Evolutionary conservation across 1,140 invertebrate species (phyloP), one percentile per base, ranked within the genome.

Genomic region (Papilio glaucus): DNA sequence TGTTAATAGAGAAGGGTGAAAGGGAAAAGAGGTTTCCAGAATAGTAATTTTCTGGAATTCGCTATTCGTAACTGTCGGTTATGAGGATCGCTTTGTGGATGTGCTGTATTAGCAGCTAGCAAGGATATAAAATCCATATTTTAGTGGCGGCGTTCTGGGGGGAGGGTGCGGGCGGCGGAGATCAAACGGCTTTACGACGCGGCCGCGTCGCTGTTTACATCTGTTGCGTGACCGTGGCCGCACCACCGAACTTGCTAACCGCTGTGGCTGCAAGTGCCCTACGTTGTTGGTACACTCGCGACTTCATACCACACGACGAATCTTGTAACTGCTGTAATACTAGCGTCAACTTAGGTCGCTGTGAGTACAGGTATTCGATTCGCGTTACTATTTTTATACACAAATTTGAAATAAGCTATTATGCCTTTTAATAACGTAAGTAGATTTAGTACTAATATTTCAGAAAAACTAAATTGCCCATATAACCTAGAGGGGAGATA

Each of bases 151-250:
- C 76, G 72, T 75, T 41, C n/a, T 12, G n/a, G 57, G 41, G 57
- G 49, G 63, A 72, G 72, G 78, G 79, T 81, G 85, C 53, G 73
- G 72, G 81, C 81, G 87, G 86, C 49, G 84, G 78, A 90, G 85
- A 91, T 92, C 90, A 92, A 92, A 91, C 90, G 86, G 76, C 75
- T 92, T 91, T 90, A 91, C 82, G 87, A 86, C 89, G 83, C 82
- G 77, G 85, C 71, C 79, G 84, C 85, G 87, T 87, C 87, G 89
- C 88, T 92, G 90, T 92, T 91, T 92, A 92, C 90, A 91, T 92
- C 88, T 92, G 90, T 84, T 88, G 84, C 88, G 77, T 78, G 81
- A 76, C 85, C 83, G 83, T 83, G 81, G 86, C 85, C 84, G 81
- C 83, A 84, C 82, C 82, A 81, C 84, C 83, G 80, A 90, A 90